These are phyloP conservation scores for Nycticebus coucang DNA, from an alignment of 2,113 vertebrate genomes.

Conservation along the genomic window DNA sequence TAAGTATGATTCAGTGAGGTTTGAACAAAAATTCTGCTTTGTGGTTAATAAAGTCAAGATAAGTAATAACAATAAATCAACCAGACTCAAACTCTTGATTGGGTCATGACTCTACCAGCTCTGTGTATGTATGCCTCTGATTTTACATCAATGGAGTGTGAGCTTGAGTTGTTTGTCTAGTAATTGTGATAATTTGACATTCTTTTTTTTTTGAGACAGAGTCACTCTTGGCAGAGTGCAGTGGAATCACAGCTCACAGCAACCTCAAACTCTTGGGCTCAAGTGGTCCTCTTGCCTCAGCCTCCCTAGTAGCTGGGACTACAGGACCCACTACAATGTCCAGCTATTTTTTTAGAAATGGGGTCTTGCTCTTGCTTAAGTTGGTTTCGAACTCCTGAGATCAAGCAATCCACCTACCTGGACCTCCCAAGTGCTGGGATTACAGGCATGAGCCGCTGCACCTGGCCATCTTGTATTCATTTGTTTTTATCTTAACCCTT, in stretches of 20 bases:
- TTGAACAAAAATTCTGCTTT: neutral
- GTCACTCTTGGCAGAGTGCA: too few species aligned
- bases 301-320: too few species aligned
- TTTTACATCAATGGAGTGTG: neutral
- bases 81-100: neutral
- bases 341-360: too few species aligned
- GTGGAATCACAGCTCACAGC: too few species aligned
- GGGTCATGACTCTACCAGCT: neutral
- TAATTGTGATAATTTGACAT: neutral
- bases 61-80: neutral
- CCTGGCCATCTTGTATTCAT: neutral
- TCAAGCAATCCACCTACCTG: too few species aligned
- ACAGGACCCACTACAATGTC: too few species aligned
- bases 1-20: neutral
- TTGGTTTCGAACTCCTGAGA: too few species aligned
- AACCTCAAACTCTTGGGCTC: too few species aligned
- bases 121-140: neutral
- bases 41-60: slow-evolving; percentile 14
- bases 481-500: neutral
- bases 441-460: too few species aligned
- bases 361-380: too few species aligned
- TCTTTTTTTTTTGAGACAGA: neutral
- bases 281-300: too few species aligned
- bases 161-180: neutral
- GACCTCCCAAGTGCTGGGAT: too few species aligned